Evolutionary conservation across 2,797 vertebrate genomes (phyloP), one percentile per base, ranked within the genome.

Genomic region (Sus cebifrons): DNA sequence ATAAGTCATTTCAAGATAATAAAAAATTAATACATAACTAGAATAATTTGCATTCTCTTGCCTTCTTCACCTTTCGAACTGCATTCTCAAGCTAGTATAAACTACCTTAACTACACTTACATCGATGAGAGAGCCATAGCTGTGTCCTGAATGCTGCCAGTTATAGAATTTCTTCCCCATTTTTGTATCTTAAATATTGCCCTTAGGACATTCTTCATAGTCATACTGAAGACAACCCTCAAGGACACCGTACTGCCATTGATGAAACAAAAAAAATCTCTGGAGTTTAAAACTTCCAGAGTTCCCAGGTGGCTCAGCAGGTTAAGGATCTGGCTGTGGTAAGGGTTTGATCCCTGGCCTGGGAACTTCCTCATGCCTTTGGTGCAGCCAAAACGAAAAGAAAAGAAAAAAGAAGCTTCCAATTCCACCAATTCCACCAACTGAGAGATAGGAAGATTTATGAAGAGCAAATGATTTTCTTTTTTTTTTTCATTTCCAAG

Each of bases 381-480:
- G 44, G 44, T 49, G 9, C 44, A 10, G 44, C 44, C 44, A 49
- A 49, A 49, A 49, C 5, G 44, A 49, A 49, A 49, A 49, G 44
- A 49, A 49, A 49, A 49, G 36, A 49, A 49, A 49, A 49, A 49
- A 49, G 44, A 49, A 49, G 9, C 44, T 49, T 49, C 44, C 44
- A 49, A 49, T 49, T 49, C 44, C 44, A 10, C 44, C 44, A 54
- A 71, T 62, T 91, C 27, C 17, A 18, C 49, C 32, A 49, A 77
- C 0, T 64, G 25, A 70, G 27, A 85, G 62, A 84, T 29, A 89
- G 60, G 96, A 89, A 95, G 4, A 23, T 89, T 95, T 40, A 96
- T 32, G 32, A 97, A 82, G 13, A 97, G 87, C 93, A 97, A 96
- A 94, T 52, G 4, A 86, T 6, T 92, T 93, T 3, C 52, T 6